Evolutionary conservation across 2,797 vertebrate species (phyloP), one percentile per base, ranked within the genome.

Genomic region (Danio aesculapii): DNA sequence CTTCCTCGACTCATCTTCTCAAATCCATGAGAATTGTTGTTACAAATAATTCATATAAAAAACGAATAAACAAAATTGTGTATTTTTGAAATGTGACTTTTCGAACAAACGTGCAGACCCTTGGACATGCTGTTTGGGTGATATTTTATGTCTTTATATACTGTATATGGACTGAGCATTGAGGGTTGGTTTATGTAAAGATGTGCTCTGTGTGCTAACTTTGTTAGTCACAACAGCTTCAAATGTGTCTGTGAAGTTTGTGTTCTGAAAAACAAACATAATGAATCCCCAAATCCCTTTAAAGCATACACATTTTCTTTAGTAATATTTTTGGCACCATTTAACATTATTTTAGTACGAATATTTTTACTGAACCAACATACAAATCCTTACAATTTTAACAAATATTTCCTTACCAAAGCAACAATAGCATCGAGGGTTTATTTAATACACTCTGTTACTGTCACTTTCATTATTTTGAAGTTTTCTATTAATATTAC

Each of bases 11-110:
- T 77, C 53, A 62, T 79, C 16, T 77, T 81, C 57, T 46, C 9
- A 83, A 46, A 66, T 14, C 53, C 73, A 63, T 49, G 21, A 77
- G 81, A 83, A 83, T 52, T 66, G 41, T 62, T 52, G 39, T 77
- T 69, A 52, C 21, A 53, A 53, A 71, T 55, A 70, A 57, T 78
- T 57, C 64, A 14, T 9, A 17, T 64, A 55, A 14, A 70, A 55
- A 67, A 69, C 0, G 21, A 49, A 0, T 44, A 72, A 13, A 50
- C n/a, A 16, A 83, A 80, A 47, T 68, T 52, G 11, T 80, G 82
- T 76, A 74, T 86, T 82, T 84, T 77, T 64, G 16, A 73, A 77
- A 44, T 16, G 30, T 61, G 46, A 67, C 44, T 75, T 73, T 77
- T 62, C 9, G 6, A 81, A 64, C 64, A 68, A 73, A 43, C 59